Base-by-base conservation (phyloP, 2,113 vertebrate genomes). In the Coreoperca whiteheadi region DNA sequence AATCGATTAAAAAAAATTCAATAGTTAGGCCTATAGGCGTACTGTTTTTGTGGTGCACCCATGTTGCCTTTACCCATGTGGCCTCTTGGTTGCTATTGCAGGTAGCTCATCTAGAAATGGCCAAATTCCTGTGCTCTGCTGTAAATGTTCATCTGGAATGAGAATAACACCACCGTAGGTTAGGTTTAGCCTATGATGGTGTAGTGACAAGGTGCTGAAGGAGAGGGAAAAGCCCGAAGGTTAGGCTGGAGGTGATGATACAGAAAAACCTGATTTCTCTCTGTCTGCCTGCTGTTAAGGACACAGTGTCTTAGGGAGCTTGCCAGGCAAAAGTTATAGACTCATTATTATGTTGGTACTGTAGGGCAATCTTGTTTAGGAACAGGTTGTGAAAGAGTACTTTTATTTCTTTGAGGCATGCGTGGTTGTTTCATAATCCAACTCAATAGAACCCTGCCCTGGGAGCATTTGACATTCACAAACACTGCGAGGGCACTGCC, bases 361-460 rank as follows among this genome's bases (percentile, higher is more conserved):
- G 1, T 8, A 70, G 65, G 86, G 74, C 48, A 68, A 59, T 84
- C n/a, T 34, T 51, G 37, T 46, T 64, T 74, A 75, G 20, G 67
- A 85, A 65, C 56, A 20, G 30, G 66, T 91, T 93, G 86, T 90
- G 82, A 88, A 89, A 91, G 80, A 76, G 48, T 78, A 28, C 56
- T 85, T 83, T 78, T 78, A 11, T 82, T 74, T 82, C 74, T 81
- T 56, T 65, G 71, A 41, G 64, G 84, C 79, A 56, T 54, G 72
- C 57, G 80, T 51, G 74, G 69, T 75, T 83, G 74, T 87, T 92
- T 87, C 50, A 84, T 90, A 90, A 91, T 77, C 70, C 61, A 37
- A 10, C 82, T 79, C 63, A 57, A 76, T 43, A 30, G 64, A 77
- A 86, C 77, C 81, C 74, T 72, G 82, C 91, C 87, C 71, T 25